These are phyloP conservation scores for Drosophila repleta DNA, from an alignment of 1,140 invertebrate species.

Conservation along the genomic window DNA sequence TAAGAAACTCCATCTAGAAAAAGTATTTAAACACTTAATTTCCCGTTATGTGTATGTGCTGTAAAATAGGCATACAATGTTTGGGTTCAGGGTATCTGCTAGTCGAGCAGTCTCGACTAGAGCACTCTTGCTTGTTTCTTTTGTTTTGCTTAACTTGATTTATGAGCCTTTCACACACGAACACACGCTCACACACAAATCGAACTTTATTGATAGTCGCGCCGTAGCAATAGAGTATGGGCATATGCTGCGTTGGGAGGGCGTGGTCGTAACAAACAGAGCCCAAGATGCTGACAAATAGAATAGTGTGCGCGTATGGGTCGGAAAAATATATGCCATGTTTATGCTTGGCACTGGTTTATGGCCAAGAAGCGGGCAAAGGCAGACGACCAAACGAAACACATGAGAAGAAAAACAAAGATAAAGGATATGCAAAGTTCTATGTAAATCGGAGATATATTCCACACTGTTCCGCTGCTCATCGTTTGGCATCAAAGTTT, in stretches of 20 bases:
- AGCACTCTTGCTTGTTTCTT: constrained; percentile 36
- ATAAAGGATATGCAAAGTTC: constrained; percentile 10
- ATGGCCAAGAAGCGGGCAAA: constrained; percentile 54
- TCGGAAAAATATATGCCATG: constrained; percentile 49
- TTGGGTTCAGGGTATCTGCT: too few species aligned
- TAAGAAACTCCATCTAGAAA: too few species aligned
- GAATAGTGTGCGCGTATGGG: constrained; percentile 15
- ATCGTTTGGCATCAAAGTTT: constrained; percentile 30
- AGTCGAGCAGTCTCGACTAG: too few species aligned
- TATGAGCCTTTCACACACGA: constrained; percentile 54
- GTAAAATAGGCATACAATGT: too few species aligned
- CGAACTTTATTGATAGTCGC: constrained; percentile 75
- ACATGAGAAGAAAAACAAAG: constrained; percentile 11
- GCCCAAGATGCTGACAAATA: constrained; percentile 58
- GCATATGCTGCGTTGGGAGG: constrained; percentile 22
- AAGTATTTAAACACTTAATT: too few species aligned
- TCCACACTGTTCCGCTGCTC: constrained; percentile 26
- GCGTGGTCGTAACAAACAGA: constrained; percentile 9
- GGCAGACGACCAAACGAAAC: constrained; percentile 37
- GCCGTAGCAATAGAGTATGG: constrained; percentile 54
- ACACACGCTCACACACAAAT: constrained; percentile 46
- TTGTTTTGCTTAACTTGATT: constrained; percentile 74
- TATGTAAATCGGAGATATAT: constrained; percentile 39
- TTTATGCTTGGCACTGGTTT: constrained; percentile 65
- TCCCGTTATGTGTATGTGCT: too few species aligned